Evolutionary conservation across 2,113 vertebrate species (phyloP).

Genomic region (Channa maculata): DNA sequence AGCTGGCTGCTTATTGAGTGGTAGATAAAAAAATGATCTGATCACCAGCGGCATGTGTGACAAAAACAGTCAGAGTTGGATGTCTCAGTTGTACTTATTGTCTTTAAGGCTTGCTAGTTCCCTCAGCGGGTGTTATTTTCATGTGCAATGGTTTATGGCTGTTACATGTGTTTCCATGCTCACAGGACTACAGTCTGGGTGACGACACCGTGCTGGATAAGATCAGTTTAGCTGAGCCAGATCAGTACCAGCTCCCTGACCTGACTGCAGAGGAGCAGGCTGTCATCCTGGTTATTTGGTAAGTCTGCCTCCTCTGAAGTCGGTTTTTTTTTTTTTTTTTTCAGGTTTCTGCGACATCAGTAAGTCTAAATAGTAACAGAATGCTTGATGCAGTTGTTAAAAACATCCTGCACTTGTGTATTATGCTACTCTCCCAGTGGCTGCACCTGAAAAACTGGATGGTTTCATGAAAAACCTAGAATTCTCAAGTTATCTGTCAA

Average conservation of each 20-base stretch:
- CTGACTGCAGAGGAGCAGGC: slow-evolving; percentile 94
- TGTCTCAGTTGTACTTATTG: background rate
- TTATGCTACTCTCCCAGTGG: too few species aligned
- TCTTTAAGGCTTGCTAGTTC: background rate
- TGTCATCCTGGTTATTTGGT: slow-evolving; percentile 94
- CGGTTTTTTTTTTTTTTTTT: background rate
- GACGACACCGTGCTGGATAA: slow-evolving; percentile 93
- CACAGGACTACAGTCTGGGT: slow-evolving; percentile 88
- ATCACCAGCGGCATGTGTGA: too few species aligned
- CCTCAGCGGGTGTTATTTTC: background rate
- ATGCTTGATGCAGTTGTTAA: too few species aligned
- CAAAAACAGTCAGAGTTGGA: too few species aligned
- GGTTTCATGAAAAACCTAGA: background rate
- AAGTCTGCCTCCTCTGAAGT: slow-evolving; percentile 36
- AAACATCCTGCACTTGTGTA: too few species aligned
- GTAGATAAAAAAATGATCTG: too few species aligned
- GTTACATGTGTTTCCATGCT: slow-evolving; percentile 11
- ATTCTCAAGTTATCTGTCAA: background rate
- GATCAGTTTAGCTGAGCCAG: slow-evolving; percentile 88
- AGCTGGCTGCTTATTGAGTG: too few species aligned
- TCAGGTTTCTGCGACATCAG: too few species aligned
- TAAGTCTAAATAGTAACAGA: background rate
- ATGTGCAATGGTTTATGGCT: background rate
- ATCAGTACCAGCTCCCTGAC: slow-evolving; percentile 87
- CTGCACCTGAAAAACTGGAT: background rate